These are phyloP conservation scores for Oncorhynchus keta DNA, from an alignment of 2,113 vertebrate genomes.

Conservation along the genomic window DNA sequence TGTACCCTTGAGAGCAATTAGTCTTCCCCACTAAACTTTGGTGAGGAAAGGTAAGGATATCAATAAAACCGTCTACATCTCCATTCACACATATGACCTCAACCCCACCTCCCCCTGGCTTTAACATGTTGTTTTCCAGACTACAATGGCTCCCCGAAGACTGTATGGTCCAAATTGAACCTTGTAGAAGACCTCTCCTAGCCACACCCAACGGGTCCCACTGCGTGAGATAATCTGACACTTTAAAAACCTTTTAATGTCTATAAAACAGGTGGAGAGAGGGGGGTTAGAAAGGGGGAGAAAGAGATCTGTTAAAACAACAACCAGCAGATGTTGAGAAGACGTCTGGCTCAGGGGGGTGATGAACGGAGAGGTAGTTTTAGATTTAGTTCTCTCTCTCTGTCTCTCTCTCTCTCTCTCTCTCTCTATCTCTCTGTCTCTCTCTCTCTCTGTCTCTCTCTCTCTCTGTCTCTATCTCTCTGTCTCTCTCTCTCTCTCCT, in stretches of 20 bases:
- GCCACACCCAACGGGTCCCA: neutral
- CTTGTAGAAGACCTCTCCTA: conserved; percentile 30
- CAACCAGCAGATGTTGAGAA: neutral
- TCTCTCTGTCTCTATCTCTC: too few relatives aligned
- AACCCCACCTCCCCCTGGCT: neutral
- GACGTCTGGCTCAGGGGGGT: neutral
- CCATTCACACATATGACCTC: conserved; percentile 6
- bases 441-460: too few relatives aligned
- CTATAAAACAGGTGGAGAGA: conserved; percentile 2
- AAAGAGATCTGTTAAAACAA: neutral
- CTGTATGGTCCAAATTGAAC: neutral
- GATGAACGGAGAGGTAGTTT: too few relatives aligned
- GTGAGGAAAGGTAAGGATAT: conserved; percentile 3
- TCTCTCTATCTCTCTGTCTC: too few relatives aligned
- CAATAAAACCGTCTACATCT: neutral
- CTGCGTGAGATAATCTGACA: conserved; percentile 58
- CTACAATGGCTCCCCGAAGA: conserved; percentile 44
- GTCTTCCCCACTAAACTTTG: neutral
- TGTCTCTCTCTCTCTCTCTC: too few relatives aligned
- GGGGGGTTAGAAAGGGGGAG: neutral
- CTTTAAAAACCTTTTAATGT: conserved; percentile 51
- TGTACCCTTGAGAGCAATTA: conserved; percentile 11
- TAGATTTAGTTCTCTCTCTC: too few relatives aligned
- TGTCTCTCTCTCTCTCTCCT: too few relatives aligned
- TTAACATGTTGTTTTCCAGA: conserved; percentile 16